Percentiles rank a stretch among this genome's conserved stretches.
Conservation (phyloP, 2,113 vertebrate genomes). For the Chaetura pelagica region DNA sequence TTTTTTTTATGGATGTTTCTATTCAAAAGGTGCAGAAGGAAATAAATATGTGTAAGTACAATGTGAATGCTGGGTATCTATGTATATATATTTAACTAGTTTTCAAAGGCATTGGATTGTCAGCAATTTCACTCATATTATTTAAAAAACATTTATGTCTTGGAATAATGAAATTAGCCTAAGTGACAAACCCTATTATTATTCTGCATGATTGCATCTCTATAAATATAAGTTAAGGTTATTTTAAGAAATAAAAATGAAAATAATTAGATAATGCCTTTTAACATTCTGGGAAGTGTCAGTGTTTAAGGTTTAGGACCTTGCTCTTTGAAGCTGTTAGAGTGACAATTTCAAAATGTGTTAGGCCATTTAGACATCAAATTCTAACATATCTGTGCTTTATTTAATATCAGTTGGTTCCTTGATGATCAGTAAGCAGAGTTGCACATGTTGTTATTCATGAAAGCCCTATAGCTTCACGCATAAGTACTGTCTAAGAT, state of each 20-base stretch:
- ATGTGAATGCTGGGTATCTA: not conserved
- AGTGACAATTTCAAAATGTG: not conserved
- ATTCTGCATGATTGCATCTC: not conserved
- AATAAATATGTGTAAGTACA: not conserved
- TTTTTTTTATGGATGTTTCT: not conserved
- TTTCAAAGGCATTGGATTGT: not conserved
- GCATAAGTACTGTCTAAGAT: not conserved
- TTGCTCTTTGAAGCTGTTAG: not conserved
- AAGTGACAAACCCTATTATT: not conserved
- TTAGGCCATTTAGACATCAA: not conserved
- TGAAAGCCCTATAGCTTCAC: not conserved
- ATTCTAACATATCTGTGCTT: not conserved
- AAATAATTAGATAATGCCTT: not conserved
- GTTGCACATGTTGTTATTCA: not conserved
- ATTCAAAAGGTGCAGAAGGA: not conserved
- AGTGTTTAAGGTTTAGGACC: not conserved
- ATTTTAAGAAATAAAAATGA: not conserved
- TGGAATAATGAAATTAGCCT: not conserved
- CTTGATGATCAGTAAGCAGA: not conserved
- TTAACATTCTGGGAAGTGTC: not conserved
- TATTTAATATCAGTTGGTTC: not conserved
- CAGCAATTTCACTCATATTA: not conserved
- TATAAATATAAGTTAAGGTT: not conserved
- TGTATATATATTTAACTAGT: not conserved
- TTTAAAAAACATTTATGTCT: not conserved